phyloP scores from a whole-genome alignment of 2,888 invertebrate species.

The Nymphalis polychloros region DNA sequence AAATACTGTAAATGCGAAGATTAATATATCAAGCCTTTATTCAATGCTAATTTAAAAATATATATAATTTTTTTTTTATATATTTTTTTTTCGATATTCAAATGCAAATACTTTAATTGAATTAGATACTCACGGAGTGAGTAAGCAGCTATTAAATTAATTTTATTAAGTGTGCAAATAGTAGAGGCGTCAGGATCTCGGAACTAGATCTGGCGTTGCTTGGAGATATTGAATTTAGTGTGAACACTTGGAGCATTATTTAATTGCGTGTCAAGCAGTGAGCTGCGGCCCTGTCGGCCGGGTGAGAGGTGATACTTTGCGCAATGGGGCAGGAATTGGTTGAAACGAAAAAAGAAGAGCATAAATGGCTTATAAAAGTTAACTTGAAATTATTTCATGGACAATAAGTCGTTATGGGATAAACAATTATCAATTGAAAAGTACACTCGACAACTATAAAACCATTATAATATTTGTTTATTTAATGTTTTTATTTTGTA shows the following conservation, averaged over 20 bases:
- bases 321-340: constrained; percentile 29
- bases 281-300: constrained; percentile 50
- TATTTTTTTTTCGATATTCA: background rate
- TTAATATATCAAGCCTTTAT: background rate
- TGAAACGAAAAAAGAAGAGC: constrained; percentile 2
- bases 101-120: background rate
- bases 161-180: constrained; percentile 16
- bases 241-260: constrained; percentile 77
- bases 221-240: constrained; percentile 78
- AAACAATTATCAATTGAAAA: too few relatives aligned
- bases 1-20: too few relatives aligned
- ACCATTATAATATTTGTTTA: too few relatives aligned
- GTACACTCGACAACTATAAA: too few relatives aligned
- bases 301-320: constrained; percentile 52
- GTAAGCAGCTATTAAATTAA: background rate
- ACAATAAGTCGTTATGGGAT: background rate
- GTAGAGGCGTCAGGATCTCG: constrained; percentile 37
- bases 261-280: constrained; percentile 75
- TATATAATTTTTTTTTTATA: too few relatives aligned
- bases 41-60: too few relatives aligned
- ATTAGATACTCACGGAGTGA: background rate
- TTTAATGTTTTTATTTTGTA: too few relatives aligned
- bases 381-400: background rate
- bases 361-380: background rate
- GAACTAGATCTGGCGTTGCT: constrained; percentile 41